These are phyloP conservation scores for Oxyura jamaicensis DNA, from an alignment of 2,113 vertebrate genomes.

Conservation along the genomic window DNA sequence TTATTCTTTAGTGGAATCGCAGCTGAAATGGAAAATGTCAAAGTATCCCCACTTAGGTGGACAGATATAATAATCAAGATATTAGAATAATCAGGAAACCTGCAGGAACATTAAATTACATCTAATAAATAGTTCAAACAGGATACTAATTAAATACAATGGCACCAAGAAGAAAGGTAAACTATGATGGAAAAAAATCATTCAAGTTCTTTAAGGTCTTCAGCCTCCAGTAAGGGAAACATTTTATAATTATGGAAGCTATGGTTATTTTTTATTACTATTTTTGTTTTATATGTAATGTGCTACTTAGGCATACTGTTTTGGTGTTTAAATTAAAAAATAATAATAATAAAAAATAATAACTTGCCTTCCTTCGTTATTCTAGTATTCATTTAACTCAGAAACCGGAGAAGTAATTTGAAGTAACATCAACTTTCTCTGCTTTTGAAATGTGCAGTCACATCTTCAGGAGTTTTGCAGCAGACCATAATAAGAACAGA, in stretches of 20 bases:
- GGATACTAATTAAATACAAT: too few relatives aligned
- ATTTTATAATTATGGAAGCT: background rate
- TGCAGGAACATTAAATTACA: background rate
- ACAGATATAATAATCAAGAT: background rate
- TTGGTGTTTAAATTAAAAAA: background rate
- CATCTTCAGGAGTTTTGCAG: constrained; percentile 6
- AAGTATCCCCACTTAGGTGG: background rate
- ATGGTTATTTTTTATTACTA: background rate
- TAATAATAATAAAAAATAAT: background rate
- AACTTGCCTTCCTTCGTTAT: background rate
- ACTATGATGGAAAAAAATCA: background rate
- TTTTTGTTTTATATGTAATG: background rate
- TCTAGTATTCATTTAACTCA: background rate
- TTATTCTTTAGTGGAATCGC: background rate
- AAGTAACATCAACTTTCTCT: constrained; percentile 15
- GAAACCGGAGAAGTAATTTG: background rate
- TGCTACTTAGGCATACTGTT: background rate
- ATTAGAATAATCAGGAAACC: background rate
- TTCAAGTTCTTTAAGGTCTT: background rate
- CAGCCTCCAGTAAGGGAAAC: background rate
- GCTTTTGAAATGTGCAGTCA: constrained; percentile 30
- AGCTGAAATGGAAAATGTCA: background rate
- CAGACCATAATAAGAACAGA: background rate
- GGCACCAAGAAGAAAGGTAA: background rate
- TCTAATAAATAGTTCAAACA: background rate